phyloP scores from a whole-genome alignment of 1,140 invertebrate species.

The Mycetomoellerius zeteki region DNA sequence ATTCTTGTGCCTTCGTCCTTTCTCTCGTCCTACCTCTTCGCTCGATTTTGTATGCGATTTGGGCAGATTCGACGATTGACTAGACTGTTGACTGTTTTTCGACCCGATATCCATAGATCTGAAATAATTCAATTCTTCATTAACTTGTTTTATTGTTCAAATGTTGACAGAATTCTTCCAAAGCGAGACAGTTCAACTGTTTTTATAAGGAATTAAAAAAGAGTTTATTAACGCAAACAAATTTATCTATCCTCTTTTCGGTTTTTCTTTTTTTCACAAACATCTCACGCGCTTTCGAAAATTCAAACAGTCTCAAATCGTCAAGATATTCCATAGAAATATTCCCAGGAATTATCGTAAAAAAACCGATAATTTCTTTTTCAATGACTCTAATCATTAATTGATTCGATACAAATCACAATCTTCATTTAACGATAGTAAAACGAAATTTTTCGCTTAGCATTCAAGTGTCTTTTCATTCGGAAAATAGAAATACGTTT shows the following conservation, averaged over 20 bases:
- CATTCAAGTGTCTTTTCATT: not conserved
- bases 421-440: not conserved
- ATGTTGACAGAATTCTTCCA: not conserved
- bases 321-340: not conserved
- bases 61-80: conserved; percentile 63
- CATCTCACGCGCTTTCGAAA: not conserved
- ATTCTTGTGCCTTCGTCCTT: conserved; percentile 57
- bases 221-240: not conserved
- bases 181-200: not conserved
- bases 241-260: not conserved
- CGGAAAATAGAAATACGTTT: not conserved
- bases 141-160: not conserved
- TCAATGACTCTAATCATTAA: not conserved
- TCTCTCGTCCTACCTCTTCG: conserved; percentile 35
- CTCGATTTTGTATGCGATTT: conserved; percentile 57
- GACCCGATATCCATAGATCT: conserved; percentile 61
- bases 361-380: not conserved
- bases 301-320: not conserved
- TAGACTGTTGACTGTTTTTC: conserved; percentile 59
- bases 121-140: not conserved
- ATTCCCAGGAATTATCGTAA: not conserved
- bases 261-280: not conserved
- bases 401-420: not conserved
- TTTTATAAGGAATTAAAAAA: not conserved
- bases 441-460: not conserved